Evolutionary conservation across 2,888 invertebrate genomes (phyloP).

Genomic region (Selenia dentaria): DNA sequence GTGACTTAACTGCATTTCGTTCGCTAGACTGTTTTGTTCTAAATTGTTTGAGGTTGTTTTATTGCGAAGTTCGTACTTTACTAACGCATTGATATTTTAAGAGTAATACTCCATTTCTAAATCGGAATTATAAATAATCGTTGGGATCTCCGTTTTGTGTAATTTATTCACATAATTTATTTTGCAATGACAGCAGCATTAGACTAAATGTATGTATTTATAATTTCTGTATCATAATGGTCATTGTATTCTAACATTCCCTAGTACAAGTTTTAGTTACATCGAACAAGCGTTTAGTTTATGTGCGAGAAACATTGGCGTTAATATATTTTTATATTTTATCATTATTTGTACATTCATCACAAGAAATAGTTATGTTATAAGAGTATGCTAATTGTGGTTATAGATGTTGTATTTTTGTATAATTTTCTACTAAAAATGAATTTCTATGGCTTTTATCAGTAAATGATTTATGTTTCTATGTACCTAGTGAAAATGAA

Average conservation of each 20-base stretch:
- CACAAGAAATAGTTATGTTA: slow-evolving; percentile 55
- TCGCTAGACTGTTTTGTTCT: slow-evolving; percentile 65
- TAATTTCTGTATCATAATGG: slow-evolving; percentile 83
- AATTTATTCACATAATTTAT: slow-evolving; percentile 72
- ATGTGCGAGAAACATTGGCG: slow-evolving; percentile 44
- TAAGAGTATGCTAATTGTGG: slow-evolving; percentile 42
- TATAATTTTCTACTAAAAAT: slow-evolving; percentile 44
- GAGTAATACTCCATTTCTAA: slow-evolving; percentile 49
- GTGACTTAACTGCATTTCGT: slow-evolving; percentile 59
- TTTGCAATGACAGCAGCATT: slow-evolving; percentile 63
- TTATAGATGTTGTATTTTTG: slow-evolving; percentile 57
- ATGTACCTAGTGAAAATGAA: slow-evolving; percentile 42
- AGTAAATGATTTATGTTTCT: too few species aligned
- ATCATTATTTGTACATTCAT: slow-evolving; percentile 47
- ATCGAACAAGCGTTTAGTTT: slow-evolving; percentile 62
- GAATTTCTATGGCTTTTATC: slow-evolving; percentile 9
- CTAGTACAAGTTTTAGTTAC: slow-evolving; percentile 60
- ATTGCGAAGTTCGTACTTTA: slow-evolving; percentile 47
- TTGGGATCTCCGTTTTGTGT: slow-evolving; percentile 44
- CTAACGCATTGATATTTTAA: slow-evolving; percentile 49
- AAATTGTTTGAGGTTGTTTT: slow-evolving; percentile 41
- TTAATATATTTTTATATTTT: slow-evolving; percentile 46
- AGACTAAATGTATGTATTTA: slow-evolving; percentile 66
- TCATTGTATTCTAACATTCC: slow-evolving; percentile 53
- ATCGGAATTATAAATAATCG: slow-evolving; percentile 6